Evolutionary conservation across 2,888 invertebrate genomes (phyloP).

Genomic region (Hermaeophaga mercurialis): DNA sequence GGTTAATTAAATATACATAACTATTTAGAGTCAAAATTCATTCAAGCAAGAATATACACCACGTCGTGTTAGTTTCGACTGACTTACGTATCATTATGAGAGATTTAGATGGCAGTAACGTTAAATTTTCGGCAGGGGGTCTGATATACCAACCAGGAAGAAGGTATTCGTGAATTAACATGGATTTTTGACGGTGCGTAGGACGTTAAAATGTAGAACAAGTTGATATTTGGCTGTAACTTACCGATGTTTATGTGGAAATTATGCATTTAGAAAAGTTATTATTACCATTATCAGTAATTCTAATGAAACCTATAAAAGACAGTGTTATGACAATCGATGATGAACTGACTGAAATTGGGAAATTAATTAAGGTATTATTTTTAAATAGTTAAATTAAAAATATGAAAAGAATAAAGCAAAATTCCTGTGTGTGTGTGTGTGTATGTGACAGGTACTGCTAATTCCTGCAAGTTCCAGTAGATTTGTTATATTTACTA

Average conservation of each 20-base stretch:
- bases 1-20: not conserved
- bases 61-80: conserved; percentile 12
- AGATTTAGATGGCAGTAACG: conserved; percentile 17
- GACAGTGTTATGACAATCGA: not conserved
- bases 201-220: conserved; percentile 11
- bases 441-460: too few species aligned
- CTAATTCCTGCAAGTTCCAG: too few species aligned
- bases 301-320: not conserved
- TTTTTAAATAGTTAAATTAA: too few species aligned
- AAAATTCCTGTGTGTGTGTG: too few species aligned
- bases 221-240: conserved; percentile 9
- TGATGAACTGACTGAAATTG: not conserved
- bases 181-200: conserved; percentile 13
- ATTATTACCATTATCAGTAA: not conserved
- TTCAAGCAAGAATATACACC: conserved; percentile 10
- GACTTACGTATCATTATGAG: conserved; percentile 18
- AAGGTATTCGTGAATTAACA: conserved; percentile 14
- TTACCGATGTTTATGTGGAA: conserved; percentile 13
- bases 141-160: conserved; percentile 17
- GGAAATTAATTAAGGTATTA: too few species aligned
- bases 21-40: not conserved
- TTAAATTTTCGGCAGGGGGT: conserved; percentile 17
- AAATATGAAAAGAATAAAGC: too few species aligned
- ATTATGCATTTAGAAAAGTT: conserved; percentile 10
- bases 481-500: too few species aligned